Evolutionary conservation across 2,113 vertebrate genomes (phyloP).

Genomic region (Oncorhynchus clarkii): DNA sequence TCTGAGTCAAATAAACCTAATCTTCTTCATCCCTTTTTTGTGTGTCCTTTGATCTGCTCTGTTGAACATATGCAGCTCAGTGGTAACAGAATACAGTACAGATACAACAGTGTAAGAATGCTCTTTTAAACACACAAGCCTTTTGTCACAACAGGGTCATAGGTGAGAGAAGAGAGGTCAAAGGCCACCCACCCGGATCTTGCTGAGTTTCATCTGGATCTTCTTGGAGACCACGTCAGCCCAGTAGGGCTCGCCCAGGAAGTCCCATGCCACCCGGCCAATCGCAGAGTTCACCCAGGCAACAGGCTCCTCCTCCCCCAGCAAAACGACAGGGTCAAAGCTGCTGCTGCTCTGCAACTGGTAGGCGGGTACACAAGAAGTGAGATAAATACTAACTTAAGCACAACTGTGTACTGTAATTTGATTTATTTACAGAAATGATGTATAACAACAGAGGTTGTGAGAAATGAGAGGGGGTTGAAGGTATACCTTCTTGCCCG

Average conservation of each 20-base stretch:
- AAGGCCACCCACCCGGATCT: conserved; percentile 87
- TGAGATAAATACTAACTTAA: conserved; percentile 27
- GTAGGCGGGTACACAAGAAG: conserved; percentile 59
- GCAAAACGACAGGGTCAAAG: neutral
- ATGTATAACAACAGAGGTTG: neutral
- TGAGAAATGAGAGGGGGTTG: neutral
- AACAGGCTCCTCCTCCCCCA: conserved; percentile 77
- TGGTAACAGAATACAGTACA: neutral
- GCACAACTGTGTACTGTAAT: too few species aligned
- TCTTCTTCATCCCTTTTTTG: neutral
- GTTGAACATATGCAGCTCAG: too few species aligned
- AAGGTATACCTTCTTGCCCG: conserved; percentile 83
- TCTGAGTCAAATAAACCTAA: too few species aligned
- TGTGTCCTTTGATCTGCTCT: neutral
- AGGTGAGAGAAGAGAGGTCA: neutral
- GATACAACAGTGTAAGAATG: neutral
- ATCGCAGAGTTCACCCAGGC: conserved; percentile 93
- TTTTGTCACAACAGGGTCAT: neutral
- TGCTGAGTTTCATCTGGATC: conserved; percentile 99
- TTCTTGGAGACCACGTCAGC: conserved; percentile 94
- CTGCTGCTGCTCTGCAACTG: conserved; percentile 46
- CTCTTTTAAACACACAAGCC: neutral
- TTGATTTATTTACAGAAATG: too few species aligned
- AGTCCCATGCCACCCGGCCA: conserved; percentile 95
- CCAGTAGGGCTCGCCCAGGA: conserved; percentile 94